Percentiles rank a stretch among this genome's conserved stretches.
Evolutionary conservation across 2,797 vertebrate genomes (phyloP).

Genomic region (Neoniphon sammara): DNA sequence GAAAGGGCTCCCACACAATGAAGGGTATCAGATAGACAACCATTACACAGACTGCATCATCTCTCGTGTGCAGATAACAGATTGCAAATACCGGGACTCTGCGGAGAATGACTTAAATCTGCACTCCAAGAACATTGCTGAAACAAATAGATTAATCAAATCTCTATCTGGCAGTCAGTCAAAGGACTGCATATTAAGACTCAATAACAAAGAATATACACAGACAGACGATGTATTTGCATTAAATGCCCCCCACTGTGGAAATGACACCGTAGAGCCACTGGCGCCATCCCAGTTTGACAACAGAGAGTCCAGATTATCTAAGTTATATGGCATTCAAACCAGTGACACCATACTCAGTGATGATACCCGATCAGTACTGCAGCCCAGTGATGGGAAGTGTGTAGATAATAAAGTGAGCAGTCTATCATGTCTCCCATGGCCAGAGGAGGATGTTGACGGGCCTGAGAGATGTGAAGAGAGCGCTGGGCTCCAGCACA

Average conservation of each 20-base stretch:
- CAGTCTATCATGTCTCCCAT: conserved; percentile 50
- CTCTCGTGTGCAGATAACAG: conserved; percentile 69
- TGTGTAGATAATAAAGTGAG: conserved; percentile 40
- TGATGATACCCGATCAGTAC: conserved; percentile 25
- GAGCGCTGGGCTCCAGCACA: conserved; percentile 48
- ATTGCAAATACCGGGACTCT: conserved; percentile 64
- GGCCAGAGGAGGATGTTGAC: conserved; percentile 56
- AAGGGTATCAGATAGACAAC: conserved; percentile 62
- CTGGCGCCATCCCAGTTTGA: conserved; percentile 36
- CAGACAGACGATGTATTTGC: conserved; percentile 49
- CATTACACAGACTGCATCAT: conserved; percentile 71
- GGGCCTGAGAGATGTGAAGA: conserved; percentile 42
- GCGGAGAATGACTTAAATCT: conserved; percentile 61
- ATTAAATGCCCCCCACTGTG: conserved; percentile 52
- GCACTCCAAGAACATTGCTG: conserved; percentile 58
- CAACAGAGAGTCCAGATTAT: conserved; percentile 70
- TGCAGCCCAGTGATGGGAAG: conserved; percentile 44
- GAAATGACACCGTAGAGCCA: conserved; percentile 50
- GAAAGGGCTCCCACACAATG: conserved; percentile 65
- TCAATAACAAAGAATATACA: conserved; percentile 56
- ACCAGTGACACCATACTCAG: conserved; percentile 42
- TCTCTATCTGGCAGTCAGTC: conserved; percentile 52
- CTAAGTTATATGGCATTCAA: conserved; percentile 67
- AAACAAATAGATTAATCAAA: conserved; percentile 62
- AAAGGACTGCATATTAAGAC: conserved; percentile 48